Conservation (phyloP, 2,888 invertebrate genomes). For the Pristionchus japonicus region DNA sequence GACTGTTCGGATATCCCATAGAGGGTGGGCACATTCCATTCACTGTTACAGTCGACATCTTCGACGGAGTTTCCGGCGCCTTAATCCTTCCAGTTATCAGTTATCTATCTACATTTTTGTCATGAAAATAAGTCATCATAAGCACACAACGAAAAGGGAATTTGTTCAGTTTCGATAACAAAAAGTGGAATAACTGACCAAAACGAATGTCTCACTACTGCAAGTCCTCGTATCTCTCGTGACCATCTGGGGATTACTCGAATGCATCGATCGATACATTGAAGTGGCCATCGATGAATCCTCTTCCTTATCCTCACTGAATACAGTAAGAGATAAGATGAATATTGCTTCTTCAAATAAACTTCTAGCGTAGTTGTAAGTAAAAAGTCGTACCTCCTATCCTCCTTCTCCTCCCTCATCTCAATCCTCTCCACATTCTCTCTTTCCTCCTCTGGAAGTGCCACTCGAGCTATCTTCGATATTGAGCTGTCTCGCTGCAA, state of each 20-base stretch:
- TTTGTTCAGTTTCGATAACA: too few species aligned
- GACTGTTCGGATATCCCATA: too few species aligned
- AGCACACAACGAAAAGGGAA: too few species aligned
- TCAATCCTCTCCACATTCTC: background rate
- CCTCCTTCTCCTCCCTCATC: conserved; percentile 20
- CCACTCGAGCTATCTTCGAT: conserved; percentile 26
- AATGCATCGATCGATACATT: background rate
- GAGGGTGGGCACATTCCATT: conserved; percentile 14
- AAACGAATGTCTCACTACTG: conserved; percentile 25
- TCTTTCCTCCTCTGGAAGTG: background rate
- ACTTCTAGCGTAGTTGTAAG: background rate
- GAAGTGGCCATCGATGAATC: background rate
- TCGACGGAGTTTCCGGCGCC: conserved; percentile 43
- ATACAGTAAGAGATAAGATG: background rate
- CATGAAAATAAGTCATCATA: background rate
- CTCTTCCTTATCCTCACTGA: background rate
- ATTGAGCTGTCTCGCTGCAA: background rate
- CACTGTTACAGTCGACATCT: conserved; percentile 39
- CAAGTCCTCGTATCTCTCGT: conserved; percentile 41
- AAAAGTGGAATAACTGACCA: conserved; percentile 19
- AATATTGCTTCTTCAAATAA: background rate
- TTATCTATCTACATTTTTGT: background rate
- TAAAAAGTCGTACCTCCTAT: background rate
- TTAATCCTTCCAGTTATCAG: background rate
- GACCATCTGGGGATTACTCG: conserved; percentile 31